Conservation (phyloP, 1,140 invertebrate genomes). For the Oncopeltus fasciatus region DNA sequence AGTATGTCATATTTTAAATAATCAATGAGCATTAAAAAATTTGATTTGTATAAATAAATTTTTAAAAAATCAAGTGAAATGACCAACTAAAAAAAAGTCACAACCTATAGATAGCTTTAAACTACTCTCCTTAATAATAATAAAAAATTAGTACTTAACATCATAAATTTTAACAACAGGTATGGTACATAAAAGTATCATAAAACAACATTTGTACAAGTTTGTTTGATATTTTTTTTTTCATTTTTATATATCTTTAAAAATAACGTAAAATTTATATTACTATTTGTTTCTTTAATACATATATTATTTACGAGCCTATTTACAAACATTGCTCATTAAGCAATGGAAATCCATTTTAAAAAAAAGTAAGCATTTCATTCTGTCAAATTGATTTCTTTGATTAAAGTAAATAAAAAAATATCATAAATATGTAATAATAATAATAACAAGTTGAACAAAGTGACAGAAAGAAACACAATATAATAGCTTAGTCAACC, state of each 20-base stretch:
- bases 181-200: slow-evolving; percentile 14
- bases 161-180: slow-evolving; percentile 12
- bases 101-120: slow-evolving; percentile 3
- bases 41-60: background rate
- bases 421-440: background rate
- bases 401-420: background rate
- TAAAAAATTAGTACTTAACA: slow-evolving; percentile 11
- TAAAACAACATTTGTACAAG: slow-evolving; percentile 15
- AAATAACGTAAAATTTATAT: slow-evolving; percentile 9
- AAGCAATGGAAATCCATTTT: slow-evolving; percentile 6
- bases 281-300: slow-evolving; percentile 2
- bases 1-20: too few relatives aligned
- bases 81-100: background rate
- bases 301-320: slow-evolving; percentile 2
- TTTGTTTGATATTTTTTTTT: slow-evolving; percentile 2
- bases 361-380: background rate
- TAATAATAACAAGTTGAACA: background rate
- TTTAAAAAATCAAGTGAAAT: background rate
- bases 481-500: too few relatives aligned
- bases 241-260: background rate
- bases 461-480: background rate
- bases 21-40: too few relatives aligned
- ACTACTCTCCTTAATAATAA: slow-evolving; percentile 1
- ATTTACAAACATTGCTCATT: slow-evolving; percentile 3
- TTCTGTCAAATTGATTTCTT: background rate